Evolutionary conservation across 2,113 vertebrate species (phyloP).

Genomic region (Salvelinus fontinalis): DNA sequence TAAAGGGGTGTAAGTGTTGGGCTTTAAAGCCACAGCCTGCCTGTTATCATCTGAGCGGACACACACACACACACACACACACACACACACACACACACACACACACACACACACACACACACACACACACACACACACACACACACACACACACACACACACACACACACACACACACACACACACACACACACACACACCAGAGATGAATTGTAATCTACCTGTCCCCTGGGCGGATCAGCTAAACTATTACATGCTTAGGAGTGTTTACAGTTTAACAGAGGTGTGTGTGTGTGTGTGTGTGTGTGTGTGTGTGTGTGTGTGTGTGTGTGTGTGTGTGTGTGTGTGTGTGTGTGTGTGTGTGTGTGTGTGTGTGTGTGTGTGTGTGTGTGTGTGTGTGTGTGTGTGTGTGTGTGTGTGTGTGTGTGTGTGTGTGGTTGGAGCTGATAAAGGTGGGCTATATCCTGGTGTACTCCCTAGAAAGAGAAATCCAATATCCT

Average conservation of each 20-base stretch:
- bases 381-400: too few species aligned
- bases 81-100: not conserved
- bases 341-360: constrained; percentile 6
- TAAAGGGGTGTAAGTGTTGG: not conserved
- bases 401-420: too few species aligned
- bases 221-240: constrained; percentile 9
- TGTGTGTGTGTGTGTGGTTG: not conserved
- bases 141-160: constrained; percentile 1
- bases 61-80: not conserved
- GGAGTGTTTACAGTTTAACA: constrained; percentile 34
- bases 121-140: not conserved
- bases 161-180: not conserved
- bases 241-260: constrained; percentile 8
- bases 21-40: not conserved
- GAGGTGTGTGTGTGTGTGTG: not conserved
- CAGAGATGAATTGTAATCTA: constrained; percentile 24
- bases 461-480: constrained; percentile 24
- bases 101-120: not conserved
- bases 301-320: constrained; percentile 6
- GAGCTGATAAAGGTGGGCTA: not conserved
- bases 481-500: constrained; percentile 50
- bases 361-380: constrained; percentile 13
- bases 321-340: constrained; percentile 5
- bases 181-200: not conserved
- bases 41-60: not conserved